Conservation (phyloP, 2,888 invertebrate genomes). For the Erynnis tages region DNA sequence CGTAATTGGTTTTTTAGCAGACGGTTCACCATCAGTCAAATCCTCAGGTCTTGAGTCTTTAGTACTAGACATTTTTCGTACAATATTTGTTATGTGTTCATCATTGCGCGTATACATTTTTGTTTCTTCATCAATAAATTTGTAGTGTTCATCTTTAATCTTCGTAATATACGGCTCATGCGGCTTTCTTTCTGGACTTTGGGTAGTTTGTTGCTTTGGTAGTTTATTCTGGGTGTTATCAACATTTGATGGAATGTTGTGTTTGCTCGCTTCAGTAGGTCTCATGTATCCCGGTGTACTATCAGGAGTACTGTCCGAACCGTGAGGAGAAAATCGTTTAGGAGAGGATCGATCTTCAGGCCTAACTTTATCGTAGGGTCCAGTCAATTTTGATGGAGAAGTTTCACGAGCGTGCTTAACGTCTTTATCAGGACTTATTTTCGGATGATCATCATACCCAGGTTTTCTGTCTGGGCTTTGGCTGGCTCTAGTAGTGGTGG, state of each 20-base stretch:
- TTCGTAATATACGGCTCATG: slow-evolving; percentile 34
- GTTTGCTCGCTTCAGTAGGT: slow-evolving; percentile 48
- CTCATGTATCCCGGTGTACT: slow-evolving; percentile 56
- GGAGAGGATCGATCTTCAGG: slow-evolving; percentile 14
- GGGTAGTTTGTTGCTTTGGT: slow-evolving; percentile 35
- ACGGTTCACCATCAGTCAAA: not conserved
- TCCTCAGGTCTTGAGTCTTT: not conserved
- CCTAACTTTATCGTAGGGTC: slow-evolving; percentile 32
- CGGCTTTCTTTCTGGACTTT: slow-evolving; percentile 42
- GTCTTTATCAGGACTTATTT: slow-evolving; percentile 15
- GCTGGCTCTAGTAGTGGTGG: slow-evolving; percentile 40
- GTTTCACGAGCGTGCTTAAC: slow-evolving; percentile 16
- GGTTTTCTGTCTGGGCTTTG: slow-evolving; percentile 37
- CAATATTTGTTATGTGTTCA: slow-evolving; percentile 32
- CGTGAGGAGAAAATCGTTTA: not conserved
- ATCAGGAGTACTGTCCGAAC: slow-evolving; percentile 35
- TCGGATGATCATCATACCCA: not conserved
- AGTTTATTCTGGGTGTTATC: slow-evolving; percentile 36
- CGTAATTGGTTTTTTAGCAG: not conserved
- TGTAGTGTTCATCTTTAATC: slow-evolving; percentile 58
- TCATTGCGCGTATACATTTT: slow-evolving; percentile 55
- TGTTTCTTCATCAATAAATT: slow-evolving; percentile 68
- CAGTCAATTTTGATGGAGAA: slow-evolving; percentile 16
- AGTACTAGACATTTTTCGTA: not conserved
- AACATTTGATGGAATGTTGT: slow-evolving; percentile 4